Conservation (phyloP, 2,888 invertebrate species). For the Ophioninae sp. region DNA sequence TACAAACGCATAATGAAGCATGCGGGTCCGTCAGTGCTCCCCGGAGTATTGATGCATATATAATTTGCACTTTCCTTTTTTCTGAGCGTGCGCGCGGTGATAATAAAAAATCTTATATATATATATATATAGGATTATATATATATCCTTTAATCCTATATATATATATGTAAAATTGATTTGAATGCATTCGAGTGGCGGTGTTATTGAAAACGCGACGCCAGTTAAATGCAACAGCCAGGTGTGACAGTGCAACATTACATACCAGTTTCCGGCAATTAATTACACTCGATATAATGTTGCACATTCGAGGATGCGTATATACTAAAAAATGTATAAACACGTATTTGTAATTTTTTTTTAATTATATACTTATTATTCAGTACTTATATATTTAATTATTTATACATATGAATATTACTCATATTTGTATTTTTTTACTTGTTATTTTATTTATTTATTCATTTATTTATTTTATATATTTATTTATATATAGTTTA, state of each 20-base stretch:
- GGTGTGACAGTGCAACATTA: slow-evolving; percentile 7
- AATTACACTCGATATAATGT: slow-evolving; percentile 7
- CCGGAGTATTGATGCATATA: background rate
- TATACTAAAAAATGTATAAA: background rate
- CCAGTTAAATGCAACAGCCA: background rate
- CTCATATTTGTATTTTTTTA: no score
- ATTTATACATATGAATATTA: no score
- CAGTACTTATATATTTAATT: no score
- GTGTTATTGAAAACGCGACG: background rate
- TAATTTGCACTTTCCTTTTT: background rate
- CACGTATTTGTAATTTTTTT: no score
- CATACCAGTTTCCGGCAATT: background rate
- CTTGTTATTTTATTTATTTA: no score
- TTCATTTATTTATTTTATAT: no score
- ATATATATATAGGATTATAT: background rate
- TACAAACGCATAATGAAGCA: background rate
- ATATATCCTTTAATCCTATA: no score
- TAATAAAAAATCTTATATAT: background rate
- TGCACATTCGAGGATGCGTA: background rate
- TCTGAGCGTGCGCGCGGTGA: background rate
- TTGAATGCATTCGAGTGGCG: background rate
- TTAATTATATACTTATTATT: no score
- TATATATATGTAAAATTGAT: background rate
- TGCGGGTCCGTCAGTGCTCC: slow-evolving; percentile 6
- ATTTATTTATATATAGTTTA: no score